These are phyloP conservation scores for Acrocyrtus sp. DNA, from an alignment of 2,888 invertebrate species.

Conservation along the genomic window DNA sequence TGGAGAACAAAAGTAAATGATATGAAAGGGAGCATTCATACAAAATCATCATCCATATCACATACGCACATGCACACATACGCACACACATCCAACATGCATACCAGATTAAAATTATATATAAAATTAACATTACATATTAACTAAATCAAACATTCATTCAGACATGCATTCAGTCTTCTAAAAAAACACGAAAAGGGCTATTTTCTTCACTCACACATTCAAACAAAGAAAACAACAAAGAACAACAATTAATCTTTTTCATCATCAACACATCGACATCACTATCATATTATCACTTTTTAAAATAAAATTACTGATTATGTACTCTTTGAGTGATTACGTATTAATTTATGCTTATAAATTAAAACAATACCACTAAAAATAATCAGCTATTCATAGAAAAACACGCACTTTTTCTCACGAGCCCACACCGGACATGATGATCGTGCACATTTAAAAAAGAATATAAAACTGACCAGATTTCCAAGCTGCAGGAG, in stretches of 20 bases:
- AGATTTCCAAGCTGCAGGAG: slow-evolving; percentile 40
- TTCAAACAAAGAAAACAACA: background rate
- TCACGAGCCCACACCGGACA: background rate
- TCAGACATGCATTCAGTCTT: background rate
- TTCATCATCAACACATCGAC: background rate
- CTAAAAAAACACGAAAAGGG: too few species aligned
- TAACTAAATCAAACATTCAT: background rate
- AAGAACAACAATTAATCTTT: background rate
- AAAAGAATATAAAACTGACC: slow-evolving; percentile 27
- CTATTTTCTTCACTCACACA: background rate
- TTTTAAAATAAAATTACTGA: background rate
- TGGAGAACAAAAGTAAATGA: background rate
- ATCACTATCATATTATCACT: too few species aligned
- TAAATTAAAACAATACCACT: background rate
- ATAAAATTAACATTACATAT: background rate
- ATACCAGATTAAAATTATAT: background rate
- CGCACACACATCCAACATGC: background rate
- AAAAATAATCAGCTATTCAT: background rate
- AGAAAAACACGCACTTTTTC: background rate
- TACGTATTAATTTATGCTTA: background rate
- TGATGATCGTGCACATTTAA: background rate
- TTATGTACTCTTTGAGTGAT: too few species aligned
- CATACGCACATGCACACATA: slow-evolving; percentile 1
- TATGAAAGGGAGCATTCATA: background rate
- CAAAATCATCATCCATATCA: background rate